Evolutionary conservation across 1,140 invertebrate species (phyloP).

Genomic region (Bombus pyrosoma): DNA sequence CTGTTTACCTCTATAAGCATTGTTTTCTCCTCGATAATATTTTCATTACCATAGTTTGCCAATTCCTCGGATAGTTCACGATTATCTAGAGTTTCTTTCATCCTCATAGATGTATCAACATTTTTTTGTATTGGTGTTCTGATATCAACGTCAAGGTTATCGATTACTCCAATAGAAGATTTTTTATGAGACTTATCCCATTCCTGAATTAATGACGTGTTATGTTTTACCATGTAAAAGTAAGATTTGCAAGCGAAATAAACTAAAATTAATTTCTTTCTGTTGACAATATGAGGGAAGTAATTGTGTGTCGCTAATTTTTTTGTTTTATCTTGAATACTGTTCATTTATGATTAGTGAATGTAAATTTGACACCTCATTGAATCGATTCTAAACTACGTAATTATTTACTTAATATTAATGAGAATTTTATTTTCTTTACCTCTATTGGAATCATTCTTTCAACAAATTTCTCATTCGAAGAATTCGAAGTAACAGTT

Average conservation of each 20-base stretch:
- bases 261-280: background rate
- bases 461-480: background rate
- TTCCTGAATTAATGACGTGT: background rate
- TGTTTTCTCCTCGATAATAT: conserved; percentile 41
- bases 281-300: background rate
- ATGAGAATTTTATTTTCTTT: background rate
- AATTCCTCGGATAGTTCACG: conserved; percentile 38
- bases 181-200: conserved; percentile 15
- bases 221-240: background rate
- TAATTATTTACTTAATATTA: background rate
- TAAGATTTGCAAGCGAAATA: background rate
- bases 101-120: background rate
- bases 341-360: background rate
- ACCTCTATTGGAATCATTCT: background rate
- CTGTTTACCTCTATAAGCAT: conserved; percentile 70
- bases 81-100: conserved; percentile 17
- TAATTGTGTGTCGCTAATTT: background rate
- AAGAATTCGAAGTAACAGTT: background rate
- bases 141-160: conserved; percentile 30
- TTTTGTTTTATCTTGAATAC: background rate
- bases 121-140: background rate
- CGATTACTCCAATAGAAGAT: conserved; percentile 19
- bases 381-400: too few species aligned
- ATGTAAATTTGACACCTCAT: too few species aligned
- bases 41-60: background rate